A percentile compares a stretch with the other conserved stretches of the same genome.
phyloP scores from a whole-genome alignment of 2,888 invertebrate species.

The Hirtodrosophila cameraria region DNA sequence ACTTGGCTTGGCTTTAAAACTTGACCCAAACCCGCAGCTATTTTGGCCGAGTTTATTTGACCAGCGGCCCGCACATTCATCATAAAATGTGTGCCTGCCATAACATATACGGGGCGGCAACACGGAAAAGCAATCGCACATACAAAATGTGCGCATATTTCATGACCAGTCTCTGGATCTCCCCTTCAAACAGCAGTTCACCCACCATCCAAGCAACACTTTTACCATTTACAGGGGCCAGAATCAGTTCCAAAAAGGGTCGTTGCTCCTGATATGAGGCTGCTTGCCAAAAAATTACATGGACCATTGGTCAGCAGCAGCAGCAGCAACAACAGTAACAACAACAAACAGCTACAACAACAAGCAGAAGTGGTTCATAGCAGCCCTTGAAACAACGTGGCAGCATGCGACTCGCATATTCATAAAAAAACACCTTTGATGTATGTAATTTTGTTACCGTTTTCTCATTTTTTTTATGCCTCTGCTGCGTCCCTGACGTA shows the following conservation, averaged over 20 bases:
- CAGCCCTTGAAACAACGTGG: conserved; percentile 48
- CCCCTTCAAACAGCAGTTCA: too few species aligned
- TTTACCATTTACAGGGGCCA: conserved; percentile 4
- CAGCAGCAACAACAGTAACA: conserved; percentile 36
- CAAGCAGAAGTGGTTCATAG: conserved; percentile 20
- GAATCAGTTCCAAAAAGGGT: conserved; percentile 46
- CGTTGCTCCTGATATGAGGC: conserved; percentile 64
- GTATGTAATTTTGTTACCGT: conserved; percentile 75
- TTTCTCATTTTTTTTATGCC: conserved; percentile 45
- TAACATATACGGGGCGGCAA: conserved; percentile 26
- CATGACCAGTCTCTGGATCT: conserved; percentile 33
- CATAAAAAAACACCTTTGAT: conserved; percentile 73
- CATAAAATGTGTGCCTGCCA: conserved; percentile 53
- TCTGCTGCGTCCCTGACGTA: conserved; percentile 52
- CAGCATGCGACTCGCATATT: conserved; percentile 54
- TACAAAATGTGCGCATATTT: conserved; percentile 64
- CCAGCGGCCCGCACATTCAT: conserved; percentile 67
- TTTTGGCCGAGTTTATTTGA: conserved; percentile 59
- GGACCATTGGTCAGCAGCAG: conserved; percentile 72
- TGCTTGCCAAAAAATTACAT: conserved; percentile 79
- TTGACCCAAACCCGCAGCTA: conserved; percentile 36
- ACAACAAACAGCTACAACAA: conserved; percentile 4
- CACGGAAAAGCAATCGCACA: conserved; percentile 71
- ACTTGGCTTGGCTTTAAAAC: conserved; percentile 63
- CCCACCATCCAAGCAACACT: neutral